Conservation (phyloP, 1,140 invertebrate species). For the Drosophila mauritiana region DNA sequence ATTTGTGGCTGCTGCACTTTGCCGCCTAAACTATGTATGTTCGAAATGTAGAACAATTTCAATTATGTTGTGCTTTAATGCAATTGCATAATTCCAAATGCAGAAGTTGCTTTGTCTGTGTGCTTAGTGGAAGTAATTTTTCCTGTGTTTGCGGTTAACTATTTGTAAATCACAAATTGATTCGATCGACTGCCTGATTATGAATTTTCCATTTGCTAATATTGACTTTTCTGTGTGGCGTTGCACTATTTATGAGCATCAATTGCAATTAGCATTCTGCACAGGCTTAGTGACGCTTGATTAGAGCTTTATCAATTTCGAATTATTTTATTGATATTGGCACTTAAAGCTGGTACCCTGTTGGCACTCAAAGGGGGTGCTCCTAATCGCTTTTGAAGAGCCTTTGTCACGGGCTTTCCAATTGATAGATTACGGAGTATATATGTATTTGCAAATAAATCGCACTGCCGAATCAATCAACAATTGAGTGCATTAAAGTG, state of each 20-base stretch:
- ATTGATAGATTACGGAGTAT: slow-evolving; percentile 7
- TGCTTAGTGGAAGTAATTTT: slow-evolving; percentile 33
- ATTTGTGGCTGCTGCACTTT: slow-evolving; percentile 65
- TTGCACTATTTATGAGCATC: slow-evolving; percentile 39
- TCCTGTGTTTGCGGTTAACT: slow-evolving; percentile 39
- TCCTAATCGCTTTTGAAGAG: slow-evolving; percentile 6
- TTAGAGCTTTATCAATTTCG: slow-evolving; percentile 58
- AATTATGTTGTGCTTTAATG: slow-evolving; percentile 45
- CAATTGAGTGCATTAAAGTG: slow-evolving; percentile 11
- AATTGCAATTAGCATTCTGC: slow-evolving; percentile 65
- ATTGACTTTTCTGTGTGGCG: slow-evolving; percentile 12
- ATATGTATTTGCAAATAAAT: neutral
- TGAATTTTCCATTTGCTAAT: slow-evolving; percentile 44
- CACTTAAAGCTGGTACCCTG: slow-evolving; percentile 37
- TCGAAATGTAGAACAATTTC: slow-evolving; percentile 17
- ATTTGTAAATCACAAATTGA: slow-evolving; percentile 54
- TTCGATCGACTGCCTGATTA: slow-evolving; percentile 38
- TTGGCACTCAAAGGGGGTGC: slow-evolving; percentile 1
- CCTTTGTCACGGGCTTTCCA: slow-evolving; percentile 3
- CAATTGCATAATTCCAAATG: slow-evolving; percentile 36
- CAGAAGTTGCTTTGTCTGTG: slow-evolving; percentile 7
- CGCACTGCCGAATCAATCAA: slow-evolving; percentile 24
- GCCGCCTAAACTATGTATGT: slow-evolving; percentile 29
- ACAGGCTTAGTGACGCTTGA: slow-evolving; percentile 60
- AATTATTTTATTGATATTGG: slow-evolving; percentile 50